These are phyloP conservation scores for Lepisosteus oculatus DNA, from an alignment of 2,113 vertebrate species.

Conservation along the genomic window DNA sequence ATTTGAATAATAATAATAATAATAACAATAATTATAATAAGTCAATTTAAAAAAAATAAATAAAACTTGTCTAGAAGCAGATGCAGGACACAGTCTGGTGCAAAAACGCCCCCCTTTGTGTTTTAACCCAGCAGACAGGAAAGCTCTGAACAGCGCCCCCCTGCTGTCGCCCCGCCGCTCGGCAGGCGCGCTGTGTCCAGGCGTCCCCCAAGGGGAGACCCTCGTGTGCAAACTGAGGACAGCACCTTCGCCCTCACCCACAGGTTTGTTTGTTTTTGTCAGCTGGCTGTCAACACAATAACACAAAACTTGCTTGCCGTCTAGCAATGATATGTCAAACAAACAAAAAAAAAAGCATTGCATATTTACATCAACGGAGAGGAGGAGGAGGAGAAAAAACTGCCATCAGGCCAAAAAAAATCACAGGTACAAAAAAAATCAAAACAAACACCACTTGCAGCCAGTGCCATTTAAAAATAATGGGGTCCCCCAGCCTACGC, in stretches of 20 bases:
- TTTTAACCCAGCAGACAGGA: slow-evolving; percentile 16
- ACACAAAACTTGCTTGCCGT: slow-evolving; percentile 44
- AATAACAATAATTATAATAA: slow-evolving; percentile 46
- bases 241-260: no score
- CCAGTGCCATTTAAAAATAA: slow-evolving; percentile 1
- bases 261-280: slow-evolving; percentile 29
- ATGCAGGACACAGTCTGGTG: background rate
- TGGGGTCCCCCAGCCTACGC: background rate
- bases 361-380: slow-evolving; percentile 59
- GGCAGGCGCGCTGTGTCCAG: slow-evolving; percentile 38
- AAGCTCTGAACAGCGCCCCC: slow-evolving; percentile 39
- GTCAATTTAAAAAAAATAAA: slow-evolving; percentile 61
- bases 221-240: no score
- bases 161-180: slow-evolving; percentile 27
- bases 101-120: slow-evolving; percentile 31
- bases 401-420: slow-evolving; percentile 23
- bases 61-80: slow-evolving; percentile 51
- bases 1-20: slow-evolving; percentile 42
- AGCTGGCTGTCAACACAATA: slow-evolving; percentile 49
- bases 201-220: slow-evolving; percentile 39
- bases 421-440: slow-evolving; percentile 15
- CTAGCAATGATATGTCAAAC: slow-evolving; percentile 59
- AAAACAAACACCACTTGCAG: slow-evolving; percentile 15
- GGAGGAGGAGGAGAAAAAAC: slow-evolving; percentile 12
- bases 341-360: slow-evolving; percentile 45